A percentile compares a stretch with the other conserved stretches of the same genome.
These are phyloP conservation scores for Rhodeus uyekii DNA, from an alignment of 2,797 vertebrate species.

Conservation along the genomic window DNA sequence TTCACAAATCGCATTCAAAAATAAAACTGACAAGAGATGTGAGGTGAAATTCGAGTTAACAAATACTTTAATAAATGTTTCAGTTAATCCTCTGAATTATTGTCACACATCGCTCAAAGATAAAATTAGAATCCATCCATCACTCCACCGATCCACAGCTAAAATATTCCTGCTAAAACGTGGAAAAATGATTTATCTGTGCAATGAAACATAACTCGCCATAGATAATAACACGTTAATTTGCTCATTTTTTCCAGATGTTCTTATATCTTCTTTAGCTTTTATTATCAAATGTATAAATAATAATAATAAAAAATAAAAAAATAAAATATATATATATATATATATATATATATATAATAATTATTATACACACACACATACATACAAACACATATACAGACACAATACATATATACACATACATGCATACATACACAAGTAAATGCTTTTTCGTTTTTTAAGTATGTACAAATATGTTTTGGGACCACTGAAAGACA, in stretches of 20 bases:
- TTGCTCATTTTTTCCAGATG: background rate
- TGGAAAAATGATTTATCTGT: background rate
- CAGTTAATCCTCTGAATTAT: slow-evolving; percentile 4
- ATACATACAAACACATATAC: too few species aligned
- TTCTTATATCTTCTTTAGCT: background rate
- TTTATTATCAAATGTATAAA: background rate
- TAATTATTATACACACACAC: too few species aligned
- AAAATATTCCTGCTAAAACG: slow-evolving; percentile 23
- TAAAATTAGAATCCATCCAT: slow-evolving; percentile 14
- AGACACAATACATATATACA: too few species aligned
- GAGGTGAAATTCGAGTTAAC: background rate
- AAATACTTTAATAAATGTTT: background rate
- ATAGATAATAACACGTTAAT: background rate
- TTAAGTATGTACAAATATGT: background rate
- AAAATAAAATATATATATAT: too few species aligned
- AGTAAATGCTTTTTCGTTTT: too few species aligned
- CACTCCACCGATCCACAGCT: background rate
- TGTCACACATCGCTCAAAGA: background rate
- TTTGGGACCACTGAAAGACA: too few species aligned
- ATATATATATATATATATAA: too few species aligned
- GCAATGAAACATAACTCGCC: background rate
- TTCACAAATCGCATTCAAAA: background rate
- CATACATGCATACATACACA: too few species aligned
- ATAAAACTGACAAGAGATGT: background rate
- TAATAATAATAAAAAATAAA: too few species aligned